Base-by-base conservation (phyloP, 2,113 vertebrate genomes). In the Hippocampus comes region DNA sequence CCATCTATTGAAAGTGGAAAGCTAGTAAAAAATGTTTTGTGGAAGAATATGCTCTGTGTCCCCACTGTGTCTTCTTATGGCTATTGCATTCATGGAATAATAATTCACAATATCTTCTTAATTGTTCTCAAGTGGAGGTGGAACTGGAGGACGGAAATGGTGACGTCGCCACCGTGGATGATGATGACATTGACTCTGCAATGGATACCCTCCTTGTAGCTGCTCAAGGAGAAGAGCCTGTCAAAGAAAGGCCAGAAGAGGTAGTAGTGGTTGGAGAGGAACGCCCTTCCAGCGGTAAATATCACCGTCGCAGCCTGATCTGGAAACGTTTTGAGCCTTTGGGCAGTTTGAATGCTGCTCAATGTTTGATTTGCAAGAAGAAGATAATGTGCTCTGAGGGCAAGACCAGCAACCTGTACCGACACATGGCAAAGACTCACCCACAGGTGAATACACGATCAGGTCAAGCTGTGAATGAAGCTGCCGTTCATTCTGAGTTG, bases 401-500 rank as follows among this genome's bases (percentile, higher is more conserved):
- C 20, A 84, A 84, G 76, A 90, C 88, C 11, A 77, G 87, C 72
- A 91, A 92, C 72, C 70, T 93, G 20, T 86, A 78, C 25, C 75
- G 85, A 4, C 92, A 92, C 81, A 70, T 93, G 56, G 88, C 83
- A 15, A 89, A 88, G 38, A 89, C 80, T 73, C 92, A 93, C 68
- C 89, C 91, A 0, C 73, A 72, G 8, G 67, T 72, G 30, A 56
- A 38, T 21, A 6, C 49, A 2, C 53, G 12, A 41, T 30, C 30
- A n/a, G 34, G 38, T 4, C 12, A 42, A 27, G 21, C 21, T 53
- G 11, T 25, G 38, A 69, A 57, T 17, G 65, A 43, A 67, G 41
- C n/a, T 9, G 17, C 18, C 3, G 10, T 14, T 23, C n/a, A 49
- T 61, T 61, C 59, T 23, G 65, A 67, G 7, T 23, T 27, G 7